Evolutionary conservation across 2,888 invertebrate genomes (phyloP).

Genomic region (Tillus elongatus): DNA sequence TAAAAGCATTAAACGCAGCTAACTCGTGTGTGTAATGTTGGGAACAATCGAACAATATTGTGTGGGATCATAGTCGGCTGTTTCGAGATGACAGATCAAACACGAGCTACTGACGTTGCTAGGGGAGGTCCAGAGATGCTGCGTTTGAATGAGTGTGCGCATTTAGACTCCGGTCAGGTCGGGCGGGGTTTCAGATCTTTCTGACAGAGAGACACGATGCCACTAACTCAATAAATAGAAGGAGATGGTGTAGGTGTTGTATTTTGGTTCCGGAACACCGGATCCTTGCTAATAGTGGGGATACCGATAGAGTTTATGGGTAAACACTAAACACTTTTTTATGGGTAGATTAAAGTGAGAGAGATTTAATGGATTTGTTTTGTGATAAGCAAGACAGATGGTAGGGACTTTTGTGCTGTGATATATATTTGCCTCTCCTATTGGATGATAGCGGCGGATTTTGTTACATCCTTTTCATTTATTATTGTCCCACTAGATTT

Average conservation of each 20-base stretch:
- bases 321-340: constrained; percentile 42
- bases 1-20: no score
- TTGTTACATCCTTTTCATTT: constrained; percentile 28
- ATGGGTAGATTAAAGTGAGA: constrained; percentile 34
- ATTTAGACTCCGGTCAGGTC: constrained; percentile 9
- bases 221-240: constrained; percentile 8
- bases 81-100: constrained; percentile 25
- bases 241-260: constrained; percentile 16
- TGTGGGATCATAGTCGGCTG: no score
- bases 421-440: constrained; percentile 32
- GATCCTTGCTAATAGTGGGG: constrained; percentile 35
- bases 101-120: constrained; percentile 35
- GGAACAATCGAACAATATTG: no score
- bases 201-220: neutral
- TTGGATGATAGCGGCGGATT: constrained; percentile 30
- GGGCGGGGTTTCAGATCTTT: constrained; percentile 11
- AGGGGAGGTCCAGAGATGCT: constrained; percentile 34
- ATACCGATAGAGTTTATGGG: constrained; percentile 41
- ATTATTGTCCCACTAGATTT: constrained; percentile 23
- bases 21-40: no score
- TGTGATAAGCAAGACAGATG: constrained; percentile 31
- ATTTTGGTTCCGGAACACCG: constrained; percentile 26
- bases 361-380: constrained; percentile 37
- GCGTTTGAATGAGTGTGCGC: constrained; percentile 13
- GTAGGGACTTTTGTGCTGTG: constrained; percentile 25